phyloP scores from a whole-genome alignment of 2,113 vertebrate species.

The Osmerus eperlanus region DNA sequence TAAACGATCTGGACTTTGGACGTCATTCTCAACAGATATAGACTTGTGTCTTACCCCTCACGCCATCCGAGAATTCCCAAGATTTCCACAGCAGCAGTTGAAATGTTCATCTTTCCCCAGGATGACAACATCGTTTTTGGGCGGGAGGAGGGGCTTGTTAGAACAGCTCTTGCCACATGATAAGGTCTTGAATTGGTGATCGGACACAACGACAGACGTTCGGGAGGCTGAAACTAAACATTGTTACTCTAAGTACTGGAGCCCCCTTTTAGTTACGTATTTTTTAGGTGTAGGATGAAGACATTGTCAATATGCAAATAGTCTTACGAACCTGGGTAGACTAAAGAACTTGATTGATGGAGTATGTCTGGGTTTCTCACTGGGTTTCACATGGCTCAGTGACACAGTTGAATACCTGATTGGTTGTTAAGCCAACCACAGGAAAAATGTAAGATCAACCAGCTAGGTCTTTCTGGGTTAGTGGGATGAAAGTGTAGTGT shows the following conservation, averaged over 20 bases:
- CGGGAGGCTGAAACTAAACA: slow-evolving; percentile 49
- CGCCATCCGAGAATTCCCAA: slow-evolving; percentile 47
- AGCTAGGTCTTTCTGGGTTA: too few relatives aligned
- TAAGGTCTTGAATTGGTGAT: slow-evolving; percentile 34
- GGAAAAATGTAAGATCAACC: too few relatives aligned
- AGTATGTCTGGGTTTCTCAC: not conserved
- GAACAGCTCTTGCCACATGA: slow-evolving; percentile 48
- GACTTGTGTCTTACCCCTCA: slow-evolving; percentile 50
- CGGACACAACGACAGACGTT: slow-evolving; percentile 30
- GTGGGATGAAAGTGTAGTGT: too few relatives aligned
- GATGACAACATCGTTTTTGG: slow-evolving; percentile 29
- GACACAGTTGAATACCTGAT: too few relatives aligned
- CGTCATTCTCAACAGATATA: slow-evolving; percentile 51
- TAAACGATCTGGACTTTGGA: slow-evolving; percentile 45
- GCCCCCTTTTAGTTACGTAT: slow-evolving; percentile 6
- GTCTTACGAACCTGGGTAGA: slow-evolving; percentile 48
- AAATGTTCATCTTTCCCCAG: slow-evolving; percentile 36
- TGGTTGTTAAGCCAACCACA: too few relatives aligned
- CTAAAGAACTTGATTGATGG: slow-evolving; percentile 12
- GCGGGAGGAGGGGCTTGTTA: slow-evolving; percentile 23
- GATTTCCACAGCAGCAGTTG: slow-evolving; percentile 43
- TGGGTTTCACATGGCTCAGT: not conserved
- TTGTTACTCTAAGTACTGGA: not conserved
- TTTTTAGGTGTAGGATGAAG: slow-evolving; percentile 43
- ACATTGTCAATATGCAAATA: slow-evolving; percentile 54